Evolutionary conservation across 2,113 vertebrate genomes (phyloP).

Genomic region (Puma concolor): DNA sequence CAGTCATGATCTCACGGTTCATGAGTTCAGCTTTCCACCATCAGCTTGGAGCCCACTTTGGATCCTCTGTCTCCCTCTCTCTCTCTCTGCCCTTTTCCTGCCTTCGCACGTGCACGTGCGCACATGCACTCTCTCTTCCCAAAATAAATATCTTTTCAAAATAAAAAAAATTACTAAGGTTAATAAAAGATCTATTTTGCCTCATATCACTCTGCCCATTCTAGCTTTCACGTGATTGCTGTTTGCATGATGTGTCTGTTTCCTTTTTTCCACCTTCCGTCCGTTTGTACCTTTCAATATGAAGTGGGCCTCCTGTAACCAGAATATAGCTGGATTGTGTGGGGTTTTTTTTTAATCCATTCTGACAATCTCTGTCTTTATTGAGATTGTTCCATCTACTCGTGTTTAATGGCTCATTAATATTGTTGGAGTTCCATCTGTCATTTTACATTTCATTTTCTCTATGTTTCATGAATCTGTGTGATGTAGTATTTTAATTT

Average conservation of each 20-base stretch:
- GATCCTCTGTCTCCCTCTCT: too few species aligned
- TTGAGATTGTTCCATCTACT: not conserved
- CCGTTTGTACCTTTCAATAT: not conserved
- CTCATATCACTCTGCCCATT: not conserved
- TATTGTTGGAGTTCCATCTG: not conserved
- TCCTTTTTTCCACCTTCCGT: not conserved
- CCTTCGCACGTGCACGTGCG: too few species aligned
- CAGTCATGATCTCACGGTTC: too few species aligned
- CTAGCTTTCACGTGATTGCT: not conserved
- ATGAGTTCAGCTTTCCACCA: too few species aligned
- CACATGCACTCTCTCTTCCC: too few species aligned
- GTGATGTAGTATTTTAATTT: not conserved
- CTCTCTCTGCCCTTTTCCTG: too few species aligned
- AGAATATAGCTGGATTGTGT: not conserved
- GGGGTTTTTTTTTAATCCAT: not conserved
- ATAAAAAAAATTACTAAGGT: too few species aligned
- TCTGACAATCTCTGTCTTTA: not conserved
- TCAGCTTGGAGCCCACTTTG: too few species aligned
- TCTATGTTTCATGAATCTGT: not conserved
- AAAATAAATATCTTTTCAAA: too few species aligned
- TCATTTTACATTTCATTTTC: slow-evolving; percentile 15
- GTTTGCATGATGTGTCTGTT: not conserved
- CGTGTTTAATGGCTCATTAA: not conserved
- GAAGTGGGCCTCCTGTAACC: not conserved
- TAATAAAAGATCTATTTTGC: not conserved